Evolutionary conservation across 2,888 invertebrate genomes (phyloP).

Genomic region (Tachina lurida): DNA sequence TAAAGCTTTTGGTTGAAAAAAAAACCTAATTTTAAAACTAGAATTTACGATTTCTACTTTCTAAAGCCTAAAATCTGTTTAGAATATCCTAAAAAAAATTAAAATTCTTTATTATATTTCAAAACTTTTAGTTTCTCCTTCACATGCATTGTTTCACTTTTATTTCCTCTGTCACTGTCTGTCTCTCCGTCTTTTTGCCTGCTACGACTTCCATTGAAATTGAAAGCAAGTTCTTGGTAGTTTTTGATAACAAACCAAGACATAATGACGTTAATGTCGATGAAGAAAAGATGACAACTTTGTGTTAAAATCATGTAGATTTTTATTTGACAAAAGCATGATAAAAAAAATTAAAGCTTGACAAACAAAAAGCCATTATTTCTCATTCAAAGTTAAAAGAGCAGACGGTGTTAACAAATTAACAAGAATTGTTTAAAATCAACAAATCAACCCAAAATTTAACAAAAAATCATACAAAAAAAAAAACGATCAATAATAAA

Average conservation of each 20-base stretch:
- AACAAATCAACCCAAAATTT: constrained; percentile 60
- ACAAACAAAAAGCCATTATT: constrained; percentile 43
- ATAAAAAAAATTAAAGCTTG: constrained; percentile 57
- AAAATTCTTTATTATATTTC: not conserved
- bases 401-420: constrained; percentile 69
- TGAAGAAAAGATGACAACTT: constrained; percentile 66
- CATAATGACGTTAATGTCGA: constrained; percentile 66
- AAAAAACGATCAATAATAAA: constrained; percentile 63
- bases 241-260: constrained; percentile 36
- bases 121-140: not conserved
- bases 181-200: not conserved
- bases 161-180: constrained; percentile 22
- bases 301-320: constrained; percentile 59
- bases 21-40: too few species aligned
- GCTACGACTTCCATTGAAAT: constrained; percentile 63
- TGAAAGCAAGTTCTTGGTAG: constrained; percentile 70
- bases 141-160: not conserved
- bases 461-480: constrained; percentile 40
- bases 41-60: too few species aligned
- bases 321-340: constrained; percentile 61
- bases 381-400: constrained; percentile 41
- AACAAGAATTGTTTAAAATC: constrained; percentile 62
- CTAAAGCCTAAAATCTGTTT: too few species aligned
- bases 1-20: too few species aligned
- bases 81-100: too few species aligned